These are phyloP conservation scores for Nemopilema nomurai DNA, from an alignment of 30 jellyfish, hydroid and myxozoan genomes.

Conservation along the genomic window DNA sequence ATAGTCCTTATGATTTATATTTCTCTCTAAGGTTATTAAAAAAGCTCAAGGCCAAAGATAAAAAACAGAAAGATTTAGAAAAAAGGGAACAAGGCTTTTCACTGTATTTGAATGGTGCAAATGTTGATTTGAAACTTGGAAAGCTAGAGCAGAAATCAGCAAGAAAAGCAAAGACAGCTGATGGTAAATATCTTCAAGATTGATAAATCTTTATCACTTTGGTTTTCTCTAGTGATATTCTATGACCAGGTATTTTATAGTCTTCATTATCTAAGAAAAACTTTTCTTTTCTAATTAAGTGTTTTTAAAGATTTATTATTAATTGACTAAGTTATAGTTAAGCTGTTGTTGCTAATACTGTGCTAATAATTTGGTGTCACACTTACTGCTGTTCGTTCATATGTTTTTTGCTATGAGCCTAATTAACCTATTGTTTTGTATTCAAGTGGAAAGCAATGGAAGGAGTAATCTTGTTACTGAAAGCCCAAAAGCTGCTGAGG, in stretches of 20 bases:
- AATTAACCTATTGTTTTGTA: no score
- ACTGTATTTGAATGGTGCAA: slow-evolving; percentile 94
- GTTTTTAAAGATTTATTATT: no score
- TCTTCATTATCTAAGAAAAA: no score
- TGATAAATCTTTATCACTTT: not conserved
- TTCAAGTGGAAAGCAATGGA: not conserved
- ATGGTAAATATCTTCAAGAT: slow-evolving; percentile 39
- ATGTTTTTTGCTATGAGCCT: no score
- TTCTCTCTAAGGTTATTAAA: slow-evolving; percentile 72
- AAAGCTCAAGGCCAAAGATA: slow-evolving; percentile 89
- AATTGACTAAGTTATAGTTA: no score
- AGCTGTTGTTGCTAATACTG: no score
- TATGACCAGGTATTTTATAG: not conserved
- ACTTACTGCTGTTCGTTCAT: no score
- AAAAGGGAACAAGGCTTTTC: slow-evolving; percentile 95
- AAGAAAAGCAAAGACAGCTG: slow-evolving; percentile 92
- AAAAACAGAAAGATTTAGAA: slow-evolving; percentile 88
- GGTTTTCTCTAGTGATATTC: not conserved
- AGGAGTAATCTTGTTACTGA: not conserved
- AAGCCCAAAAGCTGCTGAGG: not conserved
- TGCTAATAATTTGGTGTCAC: no score
- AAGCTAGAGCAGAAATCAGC: slow-evolving; percentile 55
- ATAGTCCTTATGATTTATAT: no score
- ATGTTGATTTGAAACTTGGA: slow-evolving; percentile 92
- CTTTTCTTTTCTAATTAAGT: no score